A percentile compares a stretch with the other conserved stretches of the same genome.
These are phyloP conservation scores for Sebastes cheni DNA, from an alignment of 2,797 vertebrate species.

Conservation along the genomic window DNA sequence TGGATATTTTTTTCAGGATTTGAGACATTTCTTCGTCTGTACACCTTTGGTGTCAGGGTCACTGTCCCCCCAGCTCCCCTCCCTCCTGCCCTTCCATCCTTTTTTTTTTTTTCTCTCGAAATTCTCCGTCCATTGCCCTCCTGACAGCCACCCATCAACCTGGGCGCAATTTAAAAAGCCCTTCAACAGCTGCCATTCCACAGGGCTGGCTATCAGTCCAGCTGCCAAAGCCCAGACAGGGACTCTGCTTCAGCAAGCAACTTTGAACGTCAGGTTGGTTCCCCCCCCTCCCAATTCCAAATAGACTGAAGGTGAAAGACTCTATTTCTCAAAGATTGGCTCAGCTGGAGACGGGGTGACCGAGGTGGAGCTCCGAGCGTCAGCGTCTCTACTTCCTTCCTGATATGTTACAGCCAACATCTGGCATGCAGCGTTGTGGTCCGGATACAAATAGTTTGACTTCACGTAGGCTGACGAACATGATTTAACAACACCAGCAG, in stretches of 20 bases:
- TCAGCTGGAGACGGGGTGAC: constrained; percentile 44
- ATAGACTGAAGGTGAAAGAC: constrained; percentile 76
- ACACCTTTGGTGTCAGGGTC: constrained; percentile 53
- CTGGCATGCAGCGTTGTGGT: constrained; percentile 5
- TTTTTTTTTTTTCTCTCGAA: constrained; percentile 23
- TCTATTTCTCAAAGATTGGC: constrained; percentile 65
- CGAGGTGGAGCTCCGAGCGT: constrained; percentile 14
- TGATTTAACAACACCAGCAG: constrained; percentile 13
- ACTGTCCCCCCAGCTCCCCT: constrained; percentile 28
- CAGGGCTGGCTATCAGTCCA: constrained; percentile 76
- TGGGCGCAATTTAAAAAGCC: constrained; percentile 80
- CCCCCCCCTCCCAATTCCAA: constrained; percentile 50
- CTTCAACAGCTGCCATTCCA: constrained; percentile 82
- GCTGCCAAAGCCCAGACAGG: constrained; percentile 78
- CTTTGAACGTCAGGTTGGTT: constrained; percentile 67
- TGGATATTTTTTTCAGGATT: constrained; percentile 7
- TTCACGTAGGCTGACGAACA: constrained; percentile 16
- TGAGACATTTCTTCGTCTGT: constrained; percentile 25
- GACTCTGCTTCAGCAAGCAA: constrained; percentile 65
- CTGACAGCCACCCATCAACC: constrained; percentile 80
- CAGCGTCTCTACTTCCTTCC: constrained; percentile 21
- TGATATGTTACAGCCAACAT: constrained; percentile 41
- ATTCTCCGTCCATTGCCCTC: constrained; percentile 67
- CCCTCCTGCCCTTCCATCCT: not conserved
- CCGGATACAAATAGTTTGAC: not conserved